These are phyloP conservation scores for Phoeniculus purpureus DNA, from an alignment of 2,797 vertebrate genomes.

Conservation along the genomic window DNA sequence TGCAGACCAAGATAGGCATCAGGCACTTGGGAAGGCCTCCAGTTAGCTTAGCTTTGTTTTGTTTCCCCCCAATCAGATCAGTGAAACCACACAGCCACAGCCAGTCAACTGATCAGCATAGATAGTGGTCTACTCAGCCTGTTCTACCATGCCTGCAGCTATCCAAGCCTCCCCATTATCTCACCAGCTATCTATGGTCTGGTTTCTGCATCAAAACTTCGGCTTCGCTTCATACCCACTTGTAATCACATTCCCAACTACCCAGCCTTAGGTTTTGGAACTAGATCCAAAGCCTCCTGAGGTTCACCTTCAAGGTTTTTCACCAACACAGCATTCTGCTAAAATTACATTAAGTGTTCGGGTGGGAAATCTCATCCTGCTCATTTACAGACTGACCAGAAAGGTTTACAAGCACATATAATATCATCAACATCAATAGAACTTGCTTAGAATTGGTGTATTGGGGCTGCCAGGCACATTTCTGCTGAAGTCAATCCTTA, in stretches of 20 bases:
- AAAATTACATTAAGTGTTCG: not conserved
- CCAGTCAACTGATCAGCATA: constrained; percentile 7
- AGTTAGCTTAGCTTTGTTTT: constrained; percentile 40
- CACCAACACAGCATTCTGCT: not conserved
- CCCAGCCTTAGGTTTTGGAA: not conserved
- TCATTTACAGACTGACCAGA: not conserved
- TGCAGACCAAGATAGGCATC: constrained; percentile 26
- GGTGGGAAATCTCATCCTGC: not conserved
- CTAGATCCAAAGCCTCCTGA: not conserved
- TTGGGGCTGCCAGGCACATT: too few species aligned
- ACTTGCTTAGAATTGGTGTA: not conserved
- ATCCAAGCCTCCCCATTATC: not conserved
- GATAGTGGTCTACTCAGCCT: not conserved
- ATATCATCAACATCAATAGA: not conserved
- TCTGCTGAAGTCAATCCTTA: too few species aligned
- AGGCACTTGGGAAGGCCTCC: constrained; percentile 29
- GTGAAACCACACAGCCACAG: constrained; percentile 16
- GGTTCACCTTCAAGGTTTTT: not conserved
- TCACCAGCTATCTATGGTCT: not conserved
- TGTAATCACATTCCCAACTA: not conserved
- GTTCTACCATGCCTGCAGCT: not conserved
- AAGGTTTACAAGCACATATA: not conserved
- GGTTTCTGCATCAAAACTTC: not conserved
- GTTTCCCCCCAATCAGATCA: constrained; percentile 43
- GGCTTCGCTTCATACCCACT: not conserved